Conservation (phyloP, 2,797 vertebrate genomes). For the Pelobates cultripes region DNA sequence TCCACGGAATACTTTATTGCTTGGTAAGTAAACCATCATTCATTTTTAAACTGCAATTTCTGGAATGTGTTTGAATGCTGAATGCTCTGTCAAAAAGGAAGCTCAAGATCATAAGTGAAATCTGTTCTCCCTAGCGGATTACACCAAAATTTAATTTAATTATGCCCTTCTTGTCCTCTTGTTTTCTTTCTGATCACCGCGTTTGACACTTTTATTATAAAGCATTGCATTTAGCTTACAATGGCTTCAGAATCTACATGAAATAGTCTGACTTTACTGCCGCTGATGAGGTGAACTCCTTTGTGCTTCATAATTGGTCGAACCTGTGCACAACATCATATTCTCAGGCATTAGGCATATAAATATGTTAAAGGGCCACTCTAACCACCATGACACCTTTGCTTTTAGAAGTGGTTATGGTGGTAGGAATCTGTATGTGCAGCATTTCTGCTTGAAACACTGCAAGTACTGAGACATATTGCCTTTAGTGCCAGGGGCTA, state of each 20-base stretch:
- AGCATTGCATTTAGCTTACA: constrained; percentile 46
- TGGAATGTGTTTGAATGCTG: constrained; percentile 57
- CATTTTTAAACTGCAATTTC: constrained; percentile 56
- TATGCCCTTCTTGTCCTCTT: constrained; percentile 37
- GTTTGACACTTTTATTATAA: constrained; percentile 41
- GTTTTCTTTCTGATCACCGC: constrained; percentile 55
- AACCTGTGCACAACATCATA: too few relatives aligned
- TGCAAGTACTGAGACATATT: too few relatives aligned
- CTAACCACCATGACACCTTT: too few relatives aligned
- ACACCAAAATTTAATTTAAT: constrained; percentile 55
- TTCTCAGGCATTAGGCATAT: too few relatives aligned
- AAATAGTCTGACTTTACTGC: not conserved
- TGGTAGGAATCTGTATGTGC: too few relatives aligned
- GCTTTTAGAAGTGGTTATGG: too few relatives aligned
- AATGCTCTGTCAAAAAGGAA: constrained; percentile 37
- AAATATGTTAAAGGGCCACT: too few relatives aligned
- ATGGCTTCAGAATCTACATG: constrained; percentile 41
- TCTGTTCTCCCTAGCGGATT: constrained; percentile 51
- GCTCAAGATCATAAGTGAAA: constrained; percentile 39
- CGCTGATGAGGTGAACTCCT: too few relatives aligned
- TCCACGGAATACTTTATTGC: constrained; percentile 35
- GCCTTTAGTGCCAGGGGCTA: too few relatives aligned
- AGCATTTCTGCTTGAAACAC: too few relatives aligned
- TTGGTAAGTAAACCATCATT: constrained; percentile 55
- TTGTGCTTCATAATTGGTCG: too few relatives aligned